Evolutionary conservation across 2,113 vertebrate genomes (phyloP).

Genomic region (Equus przewalskii): DNA sequence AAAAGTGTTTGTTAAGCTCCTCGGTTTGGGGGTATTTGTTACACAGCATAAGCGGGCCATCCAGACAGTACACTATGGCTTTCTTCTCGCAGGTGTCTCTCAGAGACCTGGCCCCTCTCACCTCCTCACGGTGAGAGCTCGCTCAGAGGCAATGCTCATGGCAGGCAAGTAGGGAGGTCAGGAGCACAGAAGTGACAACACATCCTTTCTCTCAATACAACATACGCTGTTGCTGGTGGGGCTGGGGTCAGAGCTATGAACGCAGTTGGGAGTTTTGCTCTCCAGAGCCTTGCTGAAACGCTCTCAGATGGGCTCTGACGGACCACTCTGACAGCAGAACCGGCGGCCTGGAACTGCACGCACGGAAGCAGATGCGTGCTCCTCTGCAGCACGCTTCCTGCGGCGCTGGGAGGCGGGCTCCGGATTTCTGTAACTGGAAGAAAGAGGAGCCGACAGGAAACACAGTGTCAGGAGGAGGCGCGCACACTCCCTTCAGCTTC

Average conservation of each 20-base stretch:
- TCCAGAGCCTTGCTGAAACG: not conserved
- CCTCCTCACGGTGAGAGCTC: not conserved
- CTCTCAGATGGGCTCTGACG: not conserved
- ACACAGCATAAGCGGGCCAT: no score
- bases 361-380: not conserved
- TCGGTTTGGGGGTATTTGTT: no score
- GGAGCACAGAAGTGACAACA: not conserved
- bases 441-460: not conserved
- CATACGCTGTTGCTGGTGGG: not conserved
- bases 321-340: not conserved
- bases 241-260: not conserved
- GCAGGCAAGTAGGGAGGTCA: not conserved
- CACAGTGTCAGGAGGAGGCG: not conserved
- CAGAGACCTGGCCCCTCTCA: not conserved
- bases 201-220: no score
- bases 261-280: not conserved
- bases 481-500: not conserved
- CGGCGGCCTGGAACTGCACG: not conserved
- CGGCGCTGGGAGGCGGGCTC: not conserved
- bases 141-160: not conserved
- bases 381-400: not conserved
- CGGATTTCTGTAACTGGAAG: not conserved
- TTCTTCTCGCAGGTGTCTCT: not conserved
- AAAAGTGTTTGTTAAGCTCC: no score
- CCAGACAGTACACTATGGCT: not conserved